phyloP scores from a whole-genome alignment of 2,888 invertebrate species.

The Eupsilia transversa region DNA sequence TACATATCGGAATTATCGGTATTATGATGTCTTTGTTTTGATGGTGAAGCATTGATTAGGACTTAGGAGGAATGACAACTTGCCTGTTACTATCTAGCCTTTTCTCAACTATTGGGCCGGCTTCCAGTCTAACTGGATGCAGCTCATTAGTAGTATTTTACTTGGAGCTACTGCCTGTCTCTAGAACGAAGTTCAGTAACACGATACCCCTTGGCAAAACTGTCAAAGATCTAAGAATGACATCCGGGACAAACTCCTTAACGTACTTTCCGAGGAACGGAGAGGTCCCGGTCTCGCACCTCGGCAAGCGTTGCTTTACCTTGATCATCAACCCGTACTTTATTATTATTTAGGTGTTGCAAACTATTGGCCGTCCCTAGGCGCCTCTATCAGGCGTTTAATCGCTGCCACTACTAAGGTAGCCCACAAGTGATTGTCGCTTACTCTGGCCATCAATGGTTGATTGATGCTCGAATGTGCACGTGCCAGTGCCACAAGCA shows the following conservation, averaged over 20 bases:
- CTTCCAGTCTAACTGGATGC: neutral
- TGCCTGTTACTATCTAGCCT: neutral
- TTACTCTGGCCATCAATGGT: neutral
- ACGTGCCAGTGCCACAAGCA: neutral
- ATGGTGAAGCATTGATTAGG: conserved; percentile 8
- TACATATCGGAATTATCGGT: neutral
- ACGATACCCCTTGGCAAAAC: neutral
- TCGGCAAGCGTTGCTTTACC: neutral
- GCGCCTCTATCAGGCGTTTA: neutral
- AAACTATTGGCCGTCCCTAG: neutral
- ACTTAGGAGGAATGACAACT: neutral
- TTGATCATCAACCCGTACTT: neutral
- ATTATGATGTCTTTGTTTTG: conserved; percentile 14
- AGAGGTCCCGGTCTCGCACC: neutral
- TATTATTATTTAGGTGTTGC: neutral
- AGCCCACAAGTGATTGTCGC: too few species aligned
- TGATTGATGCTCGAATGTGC: neutral
- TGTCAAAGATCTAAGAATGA: neutral
- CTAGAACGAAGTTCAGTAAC: too few species aligned
- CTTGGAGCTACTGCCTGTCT: too few species aligned
- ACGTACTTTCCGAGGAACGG: neutral
- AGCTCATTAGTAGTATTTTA: neutral
- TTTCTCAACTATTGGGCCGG: neutral
- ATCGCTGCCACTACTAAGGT: neutral
- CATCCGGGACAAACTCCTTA: neutral